Evolutionary conservation across 2,113 vertebrate species (phyloP), one percentile per base, ranked within the genome.

Genomic region (Cyanistes caeruleus): DNA sequence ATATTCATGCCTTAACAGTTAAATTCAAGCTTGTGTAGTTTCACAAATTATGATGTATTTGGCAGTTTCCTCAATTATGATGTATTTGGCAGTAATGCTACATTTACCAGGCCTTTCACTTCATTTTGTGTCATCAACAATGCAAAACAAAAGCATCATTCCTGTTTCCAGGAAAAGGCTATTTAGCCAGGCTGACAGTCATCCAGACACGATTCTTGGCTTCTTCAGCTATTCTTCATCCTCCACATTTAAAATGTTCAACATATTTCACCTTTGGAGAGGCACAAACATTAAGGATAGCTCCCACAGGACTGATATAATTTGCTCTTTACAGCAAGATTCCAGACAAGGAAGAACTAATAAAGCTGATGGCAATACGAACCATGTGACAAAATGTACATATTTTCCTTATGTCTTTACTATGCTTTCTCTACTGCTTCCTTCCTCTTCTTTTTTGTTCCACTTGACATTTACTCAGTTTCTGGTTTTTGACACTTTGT

Each of bases 111-210:
- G 44, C 11, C 72, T 85, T 89, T 89, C 81, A 37, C 52, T 84
- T 72, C 18, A 81, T 77, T 68, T 84, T 76, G 35, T 48, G 19
- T 72, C 87, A 92, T 58, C 70, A 83, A 12, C 0, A 0, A 90
- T 88, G 77, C 31, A 60, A 92, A 96, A 82, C 30, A 48, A 60
- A 76, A 58, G 39, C 28, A 62, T 46, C 24, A 73, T 77, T 85
- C 67, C 90, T 83, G 13, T 64, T 91, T 75, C 90, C 91, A 56
- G 64, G 68, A 46, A 83, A 62, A 78, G 18, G 15, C n/a, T 62
- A 44, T 90, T 89, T 69, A 91, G 27, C 51, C 79, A 88, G 43
- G 30, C 48, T 86, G 60, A 81, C 48, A 78, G 39, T 56, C 52
- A 74, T 59, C 51, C 67, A 91, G 67, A 48, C 41, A 59, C 1